Evolutionary conservation across 2,113 vertebrate species (phyloP).

Genomic region (Hippocampus barbouri): DNA sequence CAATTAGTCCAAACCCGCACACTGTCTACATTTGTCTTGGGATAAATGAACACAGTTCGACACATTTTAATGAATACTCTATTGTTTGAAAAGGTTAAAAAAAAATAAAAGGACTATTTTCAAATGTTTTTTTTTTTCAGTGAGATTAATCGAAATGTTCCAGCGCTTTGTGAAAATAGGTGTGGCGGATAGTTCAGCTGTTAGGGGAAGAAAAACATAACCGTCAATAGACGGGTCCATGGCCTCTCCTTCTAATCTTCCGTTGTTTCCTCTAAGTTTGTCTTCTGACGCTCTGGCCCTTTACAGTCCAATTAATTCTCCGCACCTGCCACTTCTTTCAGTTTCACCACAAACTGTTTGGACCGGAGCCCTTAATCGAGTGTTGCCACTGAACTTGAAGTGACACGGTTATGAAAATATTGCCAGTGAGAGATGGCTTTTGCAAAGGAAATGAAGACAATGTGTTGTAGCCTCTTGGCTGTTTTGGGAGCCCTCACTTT

Average conservation of each 20-base stretch:
- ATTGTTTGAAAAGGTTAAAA: constrained; percentile 6
- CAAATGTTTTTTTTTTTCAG: background rate
- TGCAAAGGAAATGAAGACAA: constrained; percentile 73
- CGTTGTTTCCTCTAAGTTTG: constrained; percentile 54
- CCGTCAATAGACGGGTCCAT: constrained; percentile 40
- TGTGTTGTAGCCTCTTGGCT: constrained; percentile 51
- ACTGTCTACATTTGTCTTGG: constrained; percentile 13
- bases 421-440: constrained; percentile 69
- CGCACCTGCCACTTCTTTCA: constrained; percentile 36
- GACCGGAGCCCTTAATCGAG: constrained; percentile 74
- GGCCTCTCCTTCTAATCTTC: constrained; percentile 56
- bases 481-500: constrained; percentile 54
- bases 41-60: background rate
- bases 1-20: constrained; percentile 24
- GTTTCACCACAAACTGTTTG: constrained; percentile 68
- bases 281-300: constrained; percentile 47
- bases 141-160: constrained; percentile 13
- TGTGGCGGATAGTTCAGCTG: constrained; percentile 31
- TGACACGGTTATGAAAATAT: constrained; percentile 77
- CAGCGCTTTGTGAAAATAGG: constrained; percentile 23
- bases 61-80: constrained; percentile 11
- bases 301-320: constrained; percentile 67
- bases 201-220: constrained; percentile 50
- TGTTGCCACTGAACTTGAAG: constrained; percentile 69
- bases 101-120: background rate